Evolutionary conservation across 2,113 vertebrate species (phyloP).

Genomic region (Elephantulus edwardii): DNA sequence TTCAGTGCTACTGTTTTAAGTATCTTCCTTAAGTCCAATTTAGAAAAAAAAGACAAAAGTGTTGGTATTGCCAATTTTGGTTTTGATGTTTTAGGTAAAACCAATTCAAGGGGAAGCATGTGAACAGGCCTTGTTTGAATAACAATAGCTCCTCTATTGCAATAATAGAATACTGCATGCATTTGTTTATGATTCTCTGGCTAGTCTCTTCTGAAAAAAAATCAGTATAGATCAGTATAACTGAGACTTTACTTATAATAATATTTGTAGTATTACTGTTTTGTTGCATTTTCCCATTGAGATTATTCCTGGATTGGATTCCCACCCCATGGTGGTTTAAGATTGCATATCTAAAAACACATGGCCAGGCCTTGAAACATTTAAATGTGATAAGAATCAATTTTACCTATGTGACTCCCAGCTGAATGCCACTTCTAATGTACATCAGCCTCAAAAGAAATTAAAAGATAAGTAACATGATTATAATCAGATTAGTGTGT

Average conservation of each 20-base stretch:
- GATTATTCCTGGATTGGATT: background rate
- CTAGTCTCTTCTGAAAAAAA: background rate
- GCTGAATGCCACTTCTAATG: constrained; percentile 78
- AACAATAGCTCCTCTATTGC: background rate
- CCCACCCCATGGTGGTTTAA: constrained; percentile 38
- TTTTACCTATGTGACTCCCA: constrained; percentile 79
- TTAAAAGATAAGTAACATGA: constrained; percentile 84
- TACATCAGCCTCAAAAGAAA: constrained; percentile 79
- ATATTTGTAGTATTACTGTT: constrained; percentile 22
- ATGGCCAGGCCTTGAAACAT: constrained; percentile 61
- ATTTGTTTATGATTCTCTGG: constrained; percentile 30
- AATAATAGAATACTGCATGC: background rate
- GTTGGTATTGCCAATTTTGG: background rate
- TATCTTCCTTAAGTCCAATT: background rate
- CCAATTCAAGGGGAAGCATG: background rate
- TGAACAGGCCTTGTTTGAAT: background rate
- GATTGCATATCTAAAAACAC: constrained; percentile 51
- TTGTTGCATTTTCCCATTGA: constrained; percentile 25
- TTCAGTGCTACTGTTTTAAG: background rate
- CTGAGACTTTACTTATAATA: background rate
- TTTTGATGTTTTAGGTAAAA: background rate
- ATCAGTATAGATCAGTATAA: constrained; percentile 22
- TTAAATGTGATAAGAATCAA: constrained; percentile 79
- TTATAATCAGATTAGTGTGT: constrained; percentile 83
- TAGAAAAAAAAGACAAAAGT: background rate